A percentile compares a stretch with the other conserved stretches of the same genome.
Evolutionary conservation across 2,113 vertebrate species (phyloP).

Genomic region (Cyprinodon variegatus): DNA sequence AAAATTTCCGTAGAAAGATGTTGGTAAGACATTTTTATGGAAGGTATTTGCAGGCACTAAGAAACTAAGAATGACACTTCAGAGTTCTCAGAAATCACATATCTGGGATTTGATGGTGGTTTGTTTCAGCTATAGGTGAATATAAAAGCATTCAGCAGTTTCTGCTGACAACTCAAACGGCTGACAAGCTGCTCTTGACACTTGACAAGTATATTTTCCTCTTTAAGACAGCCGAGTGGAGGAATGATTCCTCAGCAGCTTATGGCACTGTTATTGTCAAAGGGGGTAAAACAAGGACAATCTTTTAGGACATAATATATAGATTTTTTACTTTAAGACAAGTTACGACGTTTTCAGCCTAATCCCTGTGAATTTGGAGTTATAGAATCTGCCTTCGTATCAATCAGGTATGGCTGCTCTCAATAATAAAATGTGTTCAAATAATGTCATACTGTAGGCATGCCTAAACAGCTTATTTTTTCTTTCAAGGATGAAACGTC

Average conservation of each 20-base stretch:
- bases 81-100: constrained; percentile 7
- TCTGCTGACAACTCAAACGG: constrained; percentile 33
- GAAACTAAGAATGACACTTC: neutral
- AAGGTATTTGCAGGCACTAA: too few species aligned
- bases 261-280: neutral
- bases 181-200: constrained; percentile 35
- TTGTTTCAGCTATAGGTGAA: constrained; percentile 26
- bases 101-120: constrained; percentile 42
- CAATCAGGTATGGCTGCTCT: neutral
- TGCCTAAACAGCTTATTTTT: neutral
- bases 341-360: neutral
- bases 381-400: neutral
- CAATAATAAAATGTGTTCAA: neutral
- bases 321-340: neutral
- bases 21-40: too few species aligned
- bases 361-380: constrained; percentile 8
- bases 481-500: neutral
- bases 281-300: neutral
- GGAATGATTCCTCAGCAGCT: constrained; percentile 14
- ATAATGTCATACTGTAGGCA: neutral
- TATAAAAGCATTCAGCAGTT: constrained; percentile 34
- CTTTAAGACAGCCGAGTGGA: constrained; percentile 7
- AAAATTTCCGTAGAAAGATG: neutral
- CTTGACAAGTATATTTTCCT: constrained; percentile 37
- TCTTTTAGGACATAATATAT: neutral